Base-by-base conservation (phyloP, 2,113 vertebrate species). In the Passer domesticus region DNA sequence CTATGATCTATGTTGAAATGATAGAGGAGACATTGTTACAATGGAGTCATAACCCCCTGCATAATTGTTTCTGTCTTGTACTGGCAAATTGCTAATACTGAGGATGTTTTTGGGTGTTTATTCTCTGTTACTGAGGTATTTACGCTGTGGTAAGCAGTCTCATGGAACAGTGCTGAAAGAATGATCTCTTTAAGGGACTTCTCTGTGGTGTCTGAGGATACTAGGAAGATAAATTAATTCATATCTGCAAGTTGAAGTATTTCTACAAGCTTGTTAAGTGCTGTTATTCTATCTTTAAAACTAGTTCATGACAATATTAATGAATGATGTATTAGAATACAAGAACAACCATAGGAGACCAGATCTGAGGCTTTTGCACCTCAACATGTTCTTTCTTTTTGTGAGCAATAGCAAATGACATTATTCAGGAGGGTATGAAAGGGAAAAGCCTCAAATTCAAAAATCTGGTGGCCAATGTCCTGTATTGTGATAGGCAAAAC, bases 1-100 rank as follows among this genome's bases (percentile, higher is more conserved):
- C 62, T 84, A 47, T 43, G 58, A 85, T 87, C 85, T 90, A 25
- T 91, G 94, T 87, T 76, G 88, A 75, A 67, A 68, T 68, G 69
- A 97, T 96, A 96, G 95, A 96, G 86, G 59, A 95, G 47, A 82
- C 92, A 70, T 93, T 96, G 82, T 96, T 91, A 84, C 30, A 70
- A 13, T 12, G 75, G 72, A 96, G 60, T 60, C 94, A 89, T 80
- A 92, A 73, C 44, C 56, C 35, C 37, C 75, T 79, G 27, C 77
- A 80, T 89, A 87, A 89, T 53, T 92, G 59, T 92, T 94, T 77
- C 78, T 87, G 21, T 92, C 72, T 88, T 92, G 73, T 53, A 31
- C 46, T 87, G 86, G 70, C 70, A 83, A 47, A 28, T 44, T 66
- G 30, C 52, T 96, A 81, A 77, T 30, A 64, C 31, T 52, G 74